Evolutionary conservation across 2,888 invertebrate species (phyloP).

Genomic region (Parnassius smintheus): DNA sequence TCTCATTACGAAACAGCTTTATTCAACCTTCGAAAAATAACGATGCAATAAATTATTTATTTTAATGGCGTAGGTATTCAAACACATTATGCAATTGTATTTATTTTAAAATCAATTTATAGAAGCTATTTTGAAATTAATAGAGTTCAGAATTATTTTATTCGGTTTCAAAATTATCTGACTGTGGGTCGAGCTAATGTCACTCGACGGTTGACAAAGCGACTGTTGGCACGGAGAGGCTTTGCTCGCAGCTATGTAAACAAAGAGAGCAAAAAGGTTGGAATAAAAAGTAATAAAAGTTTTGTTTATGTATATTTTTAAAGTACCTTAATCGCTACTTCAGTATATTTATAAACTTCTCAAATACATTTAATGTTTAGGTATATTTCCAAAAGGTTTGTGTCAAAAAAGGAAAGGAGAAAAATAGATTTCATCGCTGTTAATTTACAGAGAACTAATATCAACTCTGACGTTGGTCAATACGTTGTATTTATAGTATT

Average conservation of each 20-base stretch:
- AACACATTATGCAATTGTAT: too few relatives aligned
- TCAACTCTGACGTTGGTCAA: neutral
- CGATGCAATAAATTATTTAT: too few relatives aligned
- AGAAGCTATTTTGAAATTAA: constrained; percentile 43
- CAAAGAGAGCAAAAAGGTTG: constrained; percentile 64
- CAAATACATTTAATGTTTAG: neutral
- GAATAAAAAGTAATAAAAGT: constrained; percentile 61
- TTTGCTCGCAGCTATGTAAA: constrained; percentile 71
- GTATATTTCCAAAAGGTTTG: too few relatives aligned
- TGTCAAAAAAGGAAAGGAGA: too few relatives aligned
- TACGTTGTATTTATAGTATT: neutral
- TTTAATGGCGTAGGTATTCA: too few relatives aligned
- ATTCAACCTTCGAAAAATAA: too few relatives aligned
- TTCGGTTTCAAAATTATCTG: constrained; percentile 72
- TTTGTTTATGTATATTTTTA: constrained; percentile 53
- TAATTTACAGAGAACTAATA: constrained; percentile 4
- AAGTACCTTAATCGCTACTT: constrained; percentile 45
- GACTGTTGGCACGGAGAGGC: constrained; percentile 76
- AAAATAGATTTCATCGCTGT: neutral
- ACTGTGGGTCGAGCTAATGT: constrained; percentile 73
- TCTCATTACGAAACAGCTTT: too few relatives aligned
- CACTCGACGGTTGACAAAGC: constrained; percentile 76
- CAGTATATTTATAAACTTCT: constrained; percentile 28
- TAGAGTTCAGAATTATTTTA: constrained; percentile 59
- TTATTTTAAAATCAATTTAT: constrained; percentile 9